Evolutionary conservation across 2,888 invertebrate genomes (phyloP).

Genomic region (Andricus quercusramuli): DNA sequence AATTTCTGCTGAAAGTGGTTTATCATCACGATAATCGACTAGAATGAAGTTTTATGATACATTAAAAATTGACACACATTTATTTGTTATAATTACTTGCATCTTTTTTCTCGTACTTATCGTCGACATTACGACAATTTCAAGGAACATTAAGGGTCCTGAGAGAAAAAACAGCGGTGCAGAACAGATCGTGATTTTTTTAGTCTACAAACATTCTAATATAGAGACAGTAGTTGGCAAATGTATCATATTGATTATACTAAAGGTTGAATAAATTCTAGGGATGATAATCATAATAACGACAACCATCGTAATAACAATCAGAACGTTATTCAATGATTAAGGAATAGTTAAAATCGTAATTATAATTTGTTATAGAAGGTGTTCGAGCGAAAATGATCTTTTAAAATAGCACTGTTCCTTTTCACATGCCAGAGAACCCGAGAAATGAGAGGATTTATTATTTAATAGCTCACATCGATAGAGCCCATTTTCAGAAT

Average conservation of each 20-base stretch:
- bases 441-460: constrained; percentile 44
- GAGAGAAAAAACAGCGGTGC: constrained; percentile 9
- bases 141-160: constrained; percentile 6
- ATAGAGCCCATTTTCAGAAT: constrained; percentile 46
- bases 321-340: constrained; percentile 7
- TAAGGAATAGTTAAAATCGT: neutral
- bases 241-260: constrained; percentile 8
- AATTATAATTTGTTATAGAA: constrained; percentile 44
- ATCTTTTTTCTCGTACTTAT: constrained; percentile 47
- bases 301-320: constrained; percentile 54
- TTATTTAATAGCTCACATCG: neutral
- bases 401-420: constrained; percentile 72
- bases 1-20: constrained; percentile 54
- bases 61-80: constrained; percentile 77
- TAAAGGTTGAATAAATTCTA: constrained; percentile 10
- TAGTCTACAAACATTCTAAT: constrained; percentile 17
- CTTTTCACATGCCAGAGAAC: constrained; percentile 62
- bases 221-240: constrained; percentile 27
- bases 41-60: constrained; percentile 70
- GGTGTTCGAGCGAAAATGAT: constrained; percentile 52
- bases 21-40: constrained; percentile 54
- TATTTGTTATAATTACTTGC: constrained; percentile 54
- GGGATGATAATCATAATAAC: constrained; percentile 26
- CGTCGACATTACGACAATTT: constrained; percentile 52
- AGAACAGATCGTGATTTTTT: constrained; percentile 1